Evolutionary conservation across 2,797 vertebrate species (phyloP), one percentile per base, ranked within the genome.

Genomic region (Bradypodion pumilum): DNA sequence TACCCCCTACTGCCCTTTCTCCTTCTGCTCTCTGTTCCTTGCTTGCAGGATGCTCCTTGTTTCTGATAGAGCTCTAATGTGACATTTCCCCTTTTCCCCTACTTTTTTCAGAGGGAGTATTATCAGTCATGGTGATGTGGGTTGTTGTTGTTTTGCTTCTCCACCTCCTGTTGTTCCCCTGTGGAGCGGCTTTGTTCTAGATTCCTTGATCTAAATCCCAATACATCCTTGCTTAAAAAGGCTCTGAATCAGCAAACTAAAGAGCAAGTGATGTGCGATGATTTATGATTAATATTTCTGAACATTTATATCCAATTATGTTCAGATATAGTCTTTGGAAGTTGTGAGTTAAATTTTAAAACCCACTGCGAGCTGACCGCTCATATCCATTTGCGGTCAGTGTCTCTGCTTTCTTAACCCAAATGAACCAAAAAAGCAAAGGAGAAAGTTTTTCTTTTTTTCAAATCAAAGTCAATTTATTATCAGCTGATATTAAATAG

Each of bases 51-150:
- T 44, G 52, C 74, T 40, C 77, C 62, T 65, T 83, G 62, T 0
- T 70, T 52, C 82, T 60, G 49, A 46, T 56, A 19, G 23, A 0
- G 4, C 21, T 68, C 52, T 84, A n/a, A 73, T 74, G 5, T 2
- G 19, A 0, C 66, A 85, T 89, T 84, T 80, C 81, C 77, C 78
- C 44, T 79, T 15, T 59, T 29, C 29, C 81, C 78, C 9, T 68
- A 56, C 29, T 80, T 32, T 35, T 81, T 15, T 19, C 52, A 56
- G 19, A 3, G 21, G 52, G 52, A 56, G 13, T 56, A 56, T 56
- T 56, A 56, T 56, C 19, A 56, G 52, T 56, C 21, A 5, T 56
- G 52, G 13, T 56, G 4, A 52, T 56, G 52, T 56, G 52, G 13
- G 16, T 56, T 56, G 52, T 52, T 56, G 49, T 52, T 52, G 52